phyloP scores from a whole-genome alignment of 2,797 vertebrate species.

The Xenentodon cancila region DNA sequence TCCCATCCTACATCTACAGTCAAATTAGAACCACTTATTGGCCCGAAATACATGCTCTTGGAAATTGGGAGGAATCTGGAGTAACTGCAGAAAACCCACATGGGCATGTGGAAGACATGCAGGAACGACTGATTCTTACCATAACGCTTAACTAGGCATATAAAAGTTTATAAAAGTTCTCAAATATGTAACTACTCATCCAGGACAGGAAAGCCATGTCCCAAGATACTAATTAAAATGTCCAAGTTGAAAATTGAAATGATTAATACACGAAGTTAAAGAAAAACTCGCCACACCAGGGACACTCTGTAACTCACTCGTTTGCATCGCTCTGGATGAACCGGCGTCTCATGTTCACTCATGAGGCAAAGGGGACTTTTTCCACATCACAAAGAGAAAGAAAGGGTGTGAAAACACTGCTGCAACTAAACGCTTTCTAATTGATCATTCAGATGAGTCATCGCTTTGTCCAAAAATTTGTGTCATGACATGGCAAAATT shows the following conservation, averaged over 20 bases:
- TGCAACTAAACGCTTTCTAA: conserved; percentile 2
- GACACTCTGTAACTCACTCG: too few species aligned
- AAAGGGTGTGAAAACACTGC: background rate
- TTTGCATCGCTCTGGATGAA: too few species aligned
- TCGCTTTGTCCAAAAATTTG: background rate
- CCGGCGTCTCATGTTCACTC: background rate
- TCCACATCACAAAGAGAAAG: background rate
- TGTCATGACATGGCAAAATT: background rate
- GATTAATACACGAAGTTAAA: background rate
- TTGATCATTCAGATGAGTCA: background rate
- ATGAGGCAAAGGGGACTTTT: background rate
- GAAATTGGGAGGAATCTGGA: too few species aligned
- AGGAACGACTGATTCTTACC: background rate
- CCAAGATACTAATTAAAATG: background rate
- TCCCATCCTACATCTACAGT: too few species aligned
- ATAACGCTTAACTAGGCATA: background rate
- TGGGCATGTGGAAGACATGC: background rate
- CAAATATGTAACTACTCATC: background rate
- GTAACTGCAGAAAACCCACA: too few species aligned
- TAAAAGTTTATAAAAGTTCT: background rate
- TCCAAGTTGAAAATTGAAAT: background rate
- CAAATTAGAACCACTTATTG: too few species aligned
- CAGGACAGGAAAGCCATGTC: background rate
- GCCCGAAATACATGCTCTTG: too few species aligned
- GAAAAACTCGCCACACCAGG: too few species aligned